Conservation (phyloP, 2,888 invertebrate genomes). For the Aquatica leii region DNA sequence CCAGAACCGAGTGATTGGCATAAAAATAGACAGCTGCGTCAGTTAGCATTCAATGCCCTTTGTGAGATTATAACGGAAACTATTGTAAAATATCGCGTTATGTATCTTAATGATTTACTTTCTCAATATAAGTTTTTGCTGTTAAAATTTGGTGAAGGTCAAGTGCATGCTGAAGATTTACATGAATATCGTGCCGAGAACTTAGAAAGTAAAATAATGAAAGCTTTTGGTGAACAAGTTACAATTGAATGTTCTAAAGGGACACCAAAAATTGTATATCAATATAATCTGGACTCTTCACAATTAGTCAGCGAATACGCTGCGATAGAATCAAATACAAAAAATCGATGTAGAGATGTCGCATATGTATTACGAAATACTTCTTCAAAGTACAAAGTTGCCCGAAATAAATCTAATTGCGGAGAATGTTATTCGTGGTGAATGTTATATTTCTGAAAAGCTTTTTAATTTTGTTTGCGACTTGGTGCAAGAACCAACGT, state of each 20-base stretch:
- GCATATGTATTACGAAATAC: background rate
- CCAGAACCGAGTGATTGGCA: background rate
- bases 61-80: too few species aligned
- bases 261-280: too few species aligned
- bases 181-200: background rate
- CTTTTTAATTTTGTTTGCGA: constrained; percentile 41
- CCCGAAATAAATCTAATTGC: background rate
- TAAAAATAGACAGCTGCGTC: too few species aligned
- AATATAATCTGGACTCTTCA: too few species aligned
- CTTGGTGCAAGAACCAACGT: constrained; percentile 39
- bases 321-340: background rate
- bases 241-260: too few species aligned
- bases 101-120: background rate
- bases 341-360: background rate
- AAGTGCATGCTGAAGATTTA: background rate
- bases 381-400: background rate
- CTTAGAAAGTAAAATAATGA: background rate
- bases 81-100: too few species aligned
- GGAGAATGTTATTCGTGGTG: background rate
- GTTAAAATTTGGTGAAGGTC: constrained; percentile 9
- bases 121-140: constrained; percentile 1
- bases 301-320: background rate
- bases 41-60: background rate
- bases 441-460: constrained; percentile 40
- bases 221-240: too few species aligned